Conservation (phyloP, 2,113 vertebrate species). For the Oxygymnocypris stewartii region DNA sequence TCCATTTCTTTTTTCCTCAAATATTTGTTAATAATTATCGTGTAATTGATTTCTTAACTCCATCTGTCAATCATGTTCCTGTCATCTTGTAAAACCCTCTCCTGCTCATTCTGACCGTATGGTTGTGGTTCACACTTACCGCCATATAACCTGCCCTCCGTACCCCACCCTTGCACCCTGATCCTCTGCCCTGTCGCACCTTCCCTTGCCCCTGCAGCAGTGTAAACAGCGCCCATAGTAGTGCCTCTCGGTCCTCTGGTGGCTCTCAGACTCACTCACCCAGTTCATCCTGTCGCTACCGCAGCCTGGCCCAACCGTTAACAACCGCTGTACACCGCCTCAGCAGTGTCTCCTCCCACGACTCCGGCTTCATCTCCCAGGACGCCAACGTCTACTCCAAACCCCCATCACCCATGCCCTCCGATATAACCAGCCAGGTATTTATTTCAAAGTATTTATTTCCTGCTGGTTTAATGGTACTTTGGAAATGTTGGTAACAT, state of each 20-base stretch:
- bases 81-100: background rate
- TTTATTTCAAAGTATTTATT: background rate
- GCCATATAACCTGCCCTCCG: constrained; percentile 18
- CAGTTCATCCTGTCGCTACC: constrained; percentile 90
- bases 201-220: constrained; percentile 74
- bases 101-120: background rate
- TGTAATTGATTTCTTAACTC: background rate
- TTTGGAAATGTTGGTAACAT: background rate
- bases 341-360: constrained; percentile 96
- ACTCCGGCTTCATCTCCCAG: constrained; percentile 97
- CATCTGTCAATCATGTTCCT: background rate
- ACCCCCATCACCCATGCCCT: constrained; percentile 96
- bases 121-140: background rate
- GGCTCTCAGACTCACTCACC: constrained; percentile 81
- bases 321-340: constrained; percentile 83
- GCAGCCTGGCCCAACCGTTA: constrained; percentile 88
- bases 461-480: background rate
- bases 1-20: background rate
- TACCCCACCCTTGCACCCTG: constrained; percentile 27
- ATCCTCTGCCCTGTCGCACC: constrained; percentile 39
- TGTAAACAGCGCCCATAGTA: constrained; percentile 89
- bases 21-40: background rate
- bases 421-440: constrained; percentile 98
- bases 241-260: constrained; percentile 83
- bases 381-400: constrained; percentile 94